phyloP scores from a whole-genome alignment of 2,113 vertebrate genomes.

The Hylia prasina region DNA sequence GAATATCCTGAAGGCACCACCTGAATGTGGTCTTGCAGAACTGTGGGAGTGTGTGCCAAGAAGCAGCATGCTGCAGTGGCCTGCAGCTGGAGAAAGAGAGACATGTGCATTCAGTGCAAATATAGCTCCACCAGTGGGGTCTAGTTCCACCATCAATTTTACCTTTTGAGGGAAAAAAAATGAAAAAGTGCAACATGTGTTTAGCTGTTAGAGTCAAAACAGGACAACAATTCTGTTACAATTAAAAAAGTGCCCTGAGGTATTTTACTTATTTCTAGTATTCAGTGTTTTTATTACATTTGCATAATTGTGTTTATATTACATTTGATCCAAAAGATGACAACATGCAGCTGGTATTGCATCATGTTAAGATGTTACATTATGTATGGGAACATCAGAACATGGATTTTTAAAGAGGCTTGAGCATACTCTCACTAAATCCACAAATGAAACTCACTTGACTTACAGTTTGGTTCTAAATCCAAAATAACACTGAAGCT shows the following conservation, averaged over 20 bases:
- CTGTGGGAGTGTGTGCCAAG: background rate
- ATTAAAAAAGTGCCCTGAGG: background rate
- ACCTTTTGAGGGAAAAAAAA: background rate
- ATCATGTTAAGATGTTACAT: background rate
- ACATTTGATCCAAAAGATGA: background rate
- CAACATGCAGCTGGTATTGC: background rate
- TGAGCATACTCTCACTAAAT: background rate
- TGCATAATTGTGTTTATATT: background rate
- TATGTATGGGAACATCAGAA: background rate
- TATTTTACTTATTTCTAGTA: background rate
- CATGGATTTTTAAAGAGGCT: background rate
- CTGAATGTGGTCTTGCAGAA: background rate
- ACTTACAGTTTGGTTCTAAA: background rate
- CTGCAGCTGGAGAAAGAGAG: background rate
- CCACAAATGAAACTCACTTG: background rate
- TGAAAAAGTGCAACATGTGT: background rate
- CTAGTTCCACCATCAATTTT: background rate
- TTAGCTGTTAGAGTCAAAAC: background rate
- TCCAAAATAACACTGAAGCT: background rate
- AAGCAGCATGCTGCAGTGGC: background rate
- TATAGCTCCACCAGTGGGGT: background rate
- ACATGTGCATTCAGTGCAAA: background rate
- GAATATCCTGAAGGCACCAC: background rate
- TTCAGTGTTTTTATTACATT: background rate
- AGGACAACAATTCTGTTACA: background rate